Base-by-base conservation (phyloP, 2,888 invertebrate genomes). In the Diachrysia chrysitis region DNA sequence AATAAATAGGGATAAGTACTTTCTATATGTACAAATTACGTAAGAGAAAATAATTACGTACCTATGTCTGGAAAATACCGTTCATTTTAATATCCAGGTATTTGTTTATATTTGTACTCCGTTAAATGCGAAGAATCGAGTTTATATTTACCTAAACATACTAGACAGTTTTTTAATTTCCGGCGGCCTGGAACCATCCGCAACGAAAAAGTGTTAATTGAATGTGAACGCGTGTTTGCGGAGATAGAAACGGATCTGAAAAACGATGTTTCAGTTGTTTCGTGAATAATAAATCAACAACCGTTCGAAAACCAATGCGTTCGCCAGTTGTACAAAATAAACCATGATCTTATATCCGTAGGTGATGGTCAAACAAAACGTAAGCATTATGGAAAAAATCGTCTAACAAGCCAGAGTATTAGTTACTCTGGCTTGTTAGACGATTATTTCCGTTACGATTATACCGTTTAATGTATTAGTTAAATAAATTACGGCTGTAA, bases 111-210 rank as follows among this genome's bases (percentile, higher is more conserved):
- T 63, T 63, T 69, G 66, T 32, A 58, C 54, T 60, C 58, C 59
- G 37, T 48, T 63, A 70, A 70, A 76, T 76, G 76, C 71, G 58
- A 69, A 73, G 57, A 67, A 66, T 68, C 68, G 72, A 73, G 73
- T 83, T 78, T 81, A 71, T 77, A n/a, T n/a, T n/a, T n/a, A 84
- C 83, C 81, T 60, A 46, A 84, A 79, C 84, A 87, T 80, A 83
- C 83, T 84, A 89, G 90, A 90, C 91, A 91, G 90, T 92, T 93
- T 93, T 86, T 94, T 93, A 93, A 94, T 95, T 95, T 94, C 94
- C 93, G 93, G 90, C 84, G 84, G 86, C 85, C 88, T 85, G 87
- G 85, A 81, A 85, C 84, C 88, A 87, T 92, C 91, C 92, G 90
- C 87, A 84, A 84, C 88, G 91, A 92, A 93, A 93, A 93, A 92